Conservation (phyloP, 2,113 vertebrate species). For the Cyprinodon variegatus region DNA sequence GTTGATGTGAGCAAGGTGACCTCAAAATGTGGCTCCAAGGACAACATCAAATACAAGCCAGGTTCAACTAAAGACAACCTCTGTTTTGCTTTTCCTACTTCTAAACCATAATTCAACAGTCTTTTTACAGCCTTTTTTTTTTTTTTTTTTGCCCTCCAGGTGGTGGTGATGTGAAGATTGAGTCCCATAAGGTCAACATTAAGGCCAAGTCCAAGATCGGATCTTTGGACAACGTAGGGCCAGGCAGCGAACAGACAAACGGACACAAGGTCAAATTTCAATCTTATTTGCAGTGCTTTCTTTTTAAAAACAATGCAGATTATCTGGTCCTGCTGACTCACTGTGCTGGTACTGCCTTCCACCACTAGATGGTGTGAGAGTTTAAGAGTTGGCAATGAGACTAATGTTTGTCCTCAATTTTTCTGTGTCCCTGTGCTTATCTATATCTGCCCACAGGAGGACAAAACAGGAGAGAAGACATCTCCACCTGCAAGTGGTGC, state of each 20-base stretch:
- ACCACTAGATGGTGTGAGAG: slow-evolving; percentile 55
- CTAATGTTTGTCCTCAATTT: slow-evolving; percentile 3
- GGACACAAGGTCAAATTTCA: slow-evolving; percentile 83
- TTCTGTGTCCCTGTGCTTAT: slow-evolving; percentile 3
- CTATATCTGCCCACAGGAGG: slow-evolving; percentile 76
- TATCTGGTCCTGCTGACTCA: slow-evolving; percentile 48
- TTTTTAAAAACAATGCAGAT: neutral
- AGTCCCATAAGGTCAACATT: slow-evolving; percentile 87
- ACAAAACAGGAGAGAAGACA: slow-evolving; percentile 78
- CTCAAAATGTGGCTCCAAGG: slow-evolving; percentile 95
- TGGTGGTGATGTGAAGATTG: slow-evolving; percentile 91
- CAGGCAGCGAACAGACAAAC: slow-evolving; percentile 75
- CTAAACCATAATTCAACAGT: neutral
- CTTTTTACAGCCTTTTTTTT: neutral
- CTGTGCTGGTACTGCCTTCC: slow-evolving; percentile 16
- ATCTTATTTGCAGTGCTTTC: neutral
- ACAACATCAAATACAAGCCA: slow-evolving; percentile 93
- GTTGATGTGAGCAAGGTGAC: slow-evolving; percentile 93
- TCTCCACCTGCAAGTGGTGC: slow-evolving; percentile 77
- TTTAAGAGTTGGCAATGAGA: neutral
- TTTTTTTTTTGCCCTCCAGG: slow-evolving; percentile 70
- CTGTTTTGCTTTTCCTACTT: neutral
- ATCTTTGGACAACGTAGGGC: slow-evolving; percentile 87
- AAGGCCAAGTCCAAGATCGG: slow-evolving; percentile 92
- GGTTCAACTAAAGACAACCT: slow-evolving; percentile 70